Evolutionary conservation across 2,113 vertebrate genomes (phyloP).

Genomic region (Talpa occidentalis): DNA sequence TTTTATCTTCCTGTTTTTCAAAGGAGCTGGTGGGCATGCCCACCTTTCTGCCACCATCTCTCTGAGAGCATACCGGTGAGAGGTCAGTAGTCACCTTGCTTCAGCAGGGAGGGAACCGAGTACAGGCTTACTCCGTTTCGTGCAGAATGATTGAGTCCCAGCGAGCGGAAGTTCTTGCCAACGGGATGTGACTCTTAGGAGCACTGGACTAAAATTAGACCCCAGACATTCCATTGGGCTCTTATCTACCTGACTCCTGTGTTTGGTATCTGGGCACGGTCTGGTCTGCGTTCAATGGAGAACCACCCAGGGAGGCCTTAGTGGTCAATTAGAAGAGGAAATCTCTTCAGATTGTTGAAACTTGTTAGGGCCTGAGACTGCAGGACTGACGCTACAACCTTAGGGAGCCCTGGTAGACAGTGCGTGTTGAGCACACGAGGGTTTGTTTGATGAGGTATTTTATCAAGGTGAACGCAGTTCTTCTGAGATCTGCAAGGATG

Average conservation of each 20-base stretch:
- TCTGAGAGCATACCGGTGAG: rapidly evolving
- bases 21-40: neutral
- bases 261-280: neutral
- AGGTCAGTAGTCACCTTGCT: neutral
- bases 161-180: neutral
- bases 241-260: rapidly evolving
- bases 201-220: neutral
- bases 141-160: neutral
- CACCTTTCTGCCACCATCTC: rapidly evolving
- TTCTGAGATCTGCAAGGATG: neutral
- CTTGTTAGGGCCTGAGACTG: neutral
- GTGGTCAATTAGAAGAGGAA: neutral
- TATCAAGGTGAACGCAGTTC: neutral
- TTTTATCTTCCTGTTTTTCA: neutral
- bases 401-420: neutral
- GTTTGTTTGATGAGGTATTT: neutral
- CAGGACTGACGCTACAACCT: neutral
- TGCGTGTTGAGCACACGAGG: neutral
- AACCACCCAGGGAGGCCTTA: neutral
- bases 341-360: too few relatives aligned
- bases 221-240: rapidly evolving
- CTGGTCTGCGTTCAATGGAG: neutral
- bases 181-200: neutral
- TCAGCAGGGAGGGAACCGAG: neutral
- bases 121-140: rapidly evolving